Evolutionary conservation across 2,113 vertebrate species (phyloP).

Genomic region (Bos indicus): DNA sequence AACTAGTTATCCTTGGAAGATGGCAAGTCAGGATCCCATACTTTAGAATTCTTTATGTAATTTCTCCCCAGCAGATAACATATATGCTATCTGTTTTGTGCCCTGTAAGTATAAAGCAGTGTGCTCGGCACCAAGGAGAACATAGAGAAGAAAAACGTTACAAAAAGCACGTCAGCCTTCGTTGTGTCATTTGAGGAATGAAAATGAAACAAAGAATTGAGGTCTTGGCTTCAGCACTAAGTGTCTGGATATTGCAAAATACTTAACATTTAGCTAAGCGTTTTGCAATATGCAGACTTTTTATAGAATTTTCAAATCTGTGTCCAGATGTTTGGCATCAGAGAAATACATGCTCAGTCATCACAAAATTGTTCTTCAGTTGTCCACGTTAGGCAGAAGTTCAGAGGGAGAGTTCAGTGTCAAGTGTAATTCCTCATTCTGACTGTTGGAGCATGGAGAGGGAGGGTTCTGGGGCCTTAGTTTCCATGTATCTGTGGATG

Average conservation of each 20-base stretch:
- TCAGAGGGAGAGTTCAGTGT: not conserved
- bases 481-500: not conserved
- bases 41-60: not conserved
- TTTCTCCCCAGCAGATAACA: not conserved
- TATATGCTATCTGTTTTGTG: not conserved
- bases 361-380: not conserved
- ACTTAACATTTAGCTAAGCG: not conserved
- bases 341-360: not conserved
- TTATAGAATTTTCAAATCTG: conserved; percentile 30
- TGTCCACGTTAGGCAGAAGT: not conserved
- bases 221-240: not conserved
- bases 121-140: not conserved
- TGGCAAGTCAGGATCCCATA: not conserved
- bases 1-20: not conserved
- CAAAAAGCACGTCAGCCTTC: not conserved
- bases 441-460: not conserved
- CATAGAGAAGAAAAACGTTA: not conserved
- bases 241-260: not conserved
- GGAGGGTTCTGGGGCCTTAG: not conserved
- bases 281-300: conserved; percentile 35
- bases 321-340: conserved; percentile 1
- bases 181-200: not conserved
- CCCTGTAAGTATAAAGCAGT: not conserved
- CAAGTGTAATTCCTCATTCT: not conserved
- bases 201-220: not conserved